A percentile compares a stretch with the other conserved stretches of the same genome.
Evolutionary conservation across 1,140 invertebrate genomes (phyloP).

Genomic region (Drosophila arizonae): DNA sequence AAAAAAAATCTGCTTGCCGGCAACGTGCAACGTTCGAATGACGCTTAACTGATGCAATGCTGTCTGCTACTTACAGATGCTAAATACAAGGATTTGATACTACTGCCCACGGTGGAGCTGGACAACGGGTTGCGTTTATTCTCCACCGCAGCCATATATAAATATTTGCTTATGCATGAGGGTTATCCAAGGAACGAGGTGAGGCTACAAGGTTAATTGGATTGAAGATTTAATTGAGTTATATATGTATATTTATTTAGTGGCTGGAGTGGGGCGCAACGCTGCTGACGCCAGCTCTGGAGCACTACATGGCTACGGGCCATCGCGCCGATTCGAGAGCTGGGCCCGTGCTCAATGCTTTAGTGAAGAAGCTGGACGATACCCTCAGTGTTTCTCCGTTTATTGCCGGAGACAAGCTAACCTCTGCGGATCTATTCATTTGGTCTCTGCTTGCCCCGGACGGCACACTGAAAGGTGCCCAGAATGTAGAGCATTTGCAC

Average conservation of each 20-base stretch:
- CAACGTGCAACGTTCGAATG: slow-evolving; percentile 36
- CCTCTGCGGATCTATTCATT: slow-evolving; percentile 59
- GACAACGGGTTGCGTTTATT: slow-evolving; percentile 84
- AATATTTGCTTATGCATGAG: slow-evolving; percentile 84
- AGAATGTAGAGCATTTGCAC: slow-evolving; percentile 70
- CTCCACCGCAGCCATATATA: slow-evolving; percentile 84
- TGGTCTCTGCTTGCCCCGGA: slow-evolving; percentile 82
- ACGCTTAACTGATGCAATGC: slow-evolving; percentile 66
- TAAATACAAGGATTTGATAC: slow-evolving; percentile 62
- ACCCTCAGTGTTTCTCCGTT: slow-evolving; percentile 77
- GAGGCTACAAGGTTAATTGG: slow-evolving; percentile 65
- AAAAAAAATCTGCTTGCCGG: slow-evolving; percentile 14
- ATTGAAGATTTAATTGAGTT: slow-evolving; percentile 30
- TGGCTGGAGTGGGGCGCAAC: slow-evolving; percentile 91
- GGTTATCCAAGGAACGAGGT: slow-evolving; percentile 70
- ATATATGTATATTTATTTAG: slow-evolving; percentile 57
- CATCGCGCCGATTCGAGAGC: slow-evolving; percentile 84
- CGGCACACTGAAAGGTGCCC: slow-evolving; percentile 82
- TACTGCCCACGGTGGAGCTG: slow-evolving; percentile 84
- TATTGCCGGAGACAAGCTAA: slow-evolving; percentile 75
- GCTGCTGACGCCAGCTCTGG: slow-evolving; percentile 85
- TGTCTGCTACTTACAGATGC: slow-evolving; percentile 54
- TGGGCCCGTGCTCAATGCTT: slow-evolving; percentile 82
- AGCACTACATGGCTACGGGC: slow-evolving; percentile 82
- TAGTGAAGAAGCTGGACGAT: slow-evolving; percentile 83